Evolutionary conservation across 1,140 invertebrate species (phyloP), one percentile per base, ranked within the genome.

Genomic region (Achatina immaculata): DNA sequence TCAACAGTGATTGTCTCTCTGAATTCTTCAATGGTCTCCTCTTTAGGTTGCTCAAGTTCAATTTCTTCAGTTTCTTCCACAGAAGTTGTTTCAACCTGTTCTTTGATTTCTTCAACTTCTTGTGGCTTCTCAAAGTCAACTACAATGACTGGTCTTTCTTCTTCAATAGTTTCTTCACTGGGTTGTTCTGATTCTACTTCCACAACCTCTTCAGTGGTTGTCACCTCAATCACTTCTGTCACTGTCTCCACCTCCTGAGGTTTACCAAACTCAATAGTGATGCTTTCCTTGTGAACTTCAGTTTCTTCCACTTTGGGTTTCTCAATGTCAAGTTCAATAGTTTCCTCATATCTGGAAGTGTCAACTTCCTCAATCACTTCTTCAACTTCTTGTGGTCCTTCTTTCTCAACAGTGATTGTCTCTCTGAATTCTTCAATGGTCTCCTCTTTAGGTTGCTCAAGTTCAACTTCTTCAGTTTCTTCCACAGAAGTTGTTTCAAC

Each of bases 281-380:
- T 78, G n/a, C 82, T 82, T 80, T 86, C 85, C 62, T 76, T 72
- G 80, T 80, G 19, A 24, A 51, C 42, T 73, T 83, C 81, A 55
- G 43, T 81, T 36, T 68, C 66, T 72, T 85, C 80, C 38, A 72
- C 78, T 65, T 68, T 71, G 48, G 84, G 65, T 77, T 71, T 48
- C 51, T 68, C 36, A 19, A 72, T 82, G 58, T 83, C 81, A 71
- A 83, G n/a, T 62, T 83, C 81, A 58, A 62, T 55, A 0, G 65
- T 79, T 45, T 83, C 83, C 74, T 83, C 78, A 14, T 21, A 45
- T 16, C 77, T 73, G 28, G 74, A 36, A 34, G 51, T 62, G 62
- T 78, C 73, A 34, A 78, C 31, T 9, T 45, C 40, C 48, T 83
- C 71, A 31, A 38, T 40, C 9, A 40, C 42, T 55, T 72, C 68